Base-by-base conservation (phyloP, 2,113 vertebrate genomes). In the Numida meleagris region DNA sequence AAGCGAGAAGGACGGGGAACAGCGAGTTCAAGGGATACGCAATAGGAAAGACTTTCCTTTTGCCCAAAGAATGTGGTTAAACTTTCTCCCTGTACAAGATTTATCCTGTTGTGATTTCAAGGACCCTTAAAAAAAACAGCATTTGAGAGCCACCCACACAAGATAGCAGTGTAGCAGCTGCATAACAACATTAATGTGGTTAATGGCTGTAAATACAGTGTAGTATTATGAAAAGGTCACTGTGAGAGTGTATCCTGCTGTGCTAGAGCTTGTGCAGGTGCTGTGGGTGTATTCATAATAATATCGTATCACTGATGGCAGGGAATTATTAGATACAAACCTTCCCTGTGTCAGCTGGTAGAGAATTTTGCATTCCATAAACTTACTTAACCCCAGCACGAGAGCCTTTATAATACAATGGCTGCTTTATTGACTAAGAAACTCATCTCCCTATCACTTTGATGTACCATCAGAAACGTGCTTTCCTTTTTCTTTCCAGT, bases 91-190 rank as follows among this genome's bases (percentile, higher is more conserved):
- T 65, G 74, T 94, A 93, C 88, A 93, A 96, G 94, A 94, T 90
- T 97, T 97, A 92, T 96, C 92, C 89, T 96, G 95, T 97, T 98
- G 94, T 97, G 95, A 96, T 97, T 97, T 97, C 97, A 96, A 82
- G 95, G 93, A 96, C 90, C 90, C 96, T 91, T 91, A 59, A 79
- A 93, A 70, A 96, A 92, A 62, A 61, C 95, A 92, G 83, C 61
- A 12, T 58, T 91, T 89, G 92, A 84, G 59, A 95, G 82, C 95
- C 89, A 94, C 95, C 97, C 79, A 88, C 93, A 8, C 78, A 89
- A 92, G 90, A 95, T 34, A 96, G 92, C 86, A 85, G 53, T 1
- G 17, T 53, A 94, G 89, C 97, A 98, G 96, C 97, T 98, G 97
- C 90, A 74, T 45, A 73, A 66, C 85, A 79, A 82, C 20, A 4